A percentile compares a stretch with the other conserved stretches of the same genome.
phyloP scores from a whole-genome alignment of 1,140 invertebrate species.

The Dolichoris vasculosae region DNA sequence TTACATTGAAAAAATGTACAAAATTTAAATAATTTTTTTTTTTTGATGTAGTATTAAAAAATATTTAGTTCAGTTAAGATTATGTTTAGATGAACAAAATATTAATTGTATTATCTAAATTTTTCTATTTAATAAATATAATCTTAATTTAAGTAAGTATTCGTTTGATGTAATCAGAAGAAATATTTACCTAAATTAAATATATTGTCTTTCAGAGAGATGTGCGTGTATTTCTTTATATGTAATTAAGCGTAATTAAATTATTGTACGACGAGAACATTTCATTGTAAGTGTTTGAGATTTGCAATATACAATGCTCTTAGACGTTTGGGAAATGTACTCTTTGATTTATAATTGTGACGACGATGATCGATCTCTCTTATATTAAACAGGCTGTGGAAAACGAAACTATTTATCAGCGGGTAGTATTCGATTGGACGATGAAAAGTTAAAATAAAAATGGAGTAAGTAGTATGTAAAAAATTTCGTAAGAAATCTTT shows the following conservation, averaged over 20 bases:
- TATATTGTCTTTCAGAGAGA: neutral
- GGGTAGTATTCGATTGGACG: constrained; percentile 34
- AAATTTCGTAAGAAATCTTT: constrained; percentile 41
- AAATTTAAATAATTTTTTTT: neutral
- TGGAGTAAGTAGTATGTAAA: constrained; percentile 12
- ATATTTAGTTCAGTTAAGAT: constrained; percentile 8
- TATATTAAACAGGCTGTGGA: constrained; percentile 17
- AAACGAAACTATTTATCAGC: constrained; percentile 1
- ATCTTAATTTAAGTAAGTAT: constrained; percentile 10
- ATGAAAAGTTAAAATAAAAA: neutral
- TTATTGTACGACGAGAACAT: neutral
- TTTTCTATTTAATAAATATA: neutral
- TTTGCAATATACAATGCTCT: neutral
- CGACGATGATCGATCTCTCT: constrained; percentile 39
- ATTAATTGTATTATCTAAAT: neutral
- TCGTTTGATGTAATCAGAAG: neutral
- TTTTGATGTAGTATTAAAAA: neutral
- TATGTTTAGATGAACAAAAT: neutral
- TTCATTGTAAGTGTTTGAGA: neutral
- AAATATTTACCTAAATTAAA: neutral
- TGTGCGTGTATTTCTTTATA: constrained; percentile 8
- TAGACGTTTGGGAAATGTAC: neutral
- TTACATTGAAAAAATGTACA: neutral
- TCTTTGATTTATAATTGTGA: constrained; percentile 6
- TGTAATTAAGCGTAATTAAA: neutral